phyloP scores from a whole-genome alignment of 1,140 invertebrate species.

The Drosophila busckii region DNA sequence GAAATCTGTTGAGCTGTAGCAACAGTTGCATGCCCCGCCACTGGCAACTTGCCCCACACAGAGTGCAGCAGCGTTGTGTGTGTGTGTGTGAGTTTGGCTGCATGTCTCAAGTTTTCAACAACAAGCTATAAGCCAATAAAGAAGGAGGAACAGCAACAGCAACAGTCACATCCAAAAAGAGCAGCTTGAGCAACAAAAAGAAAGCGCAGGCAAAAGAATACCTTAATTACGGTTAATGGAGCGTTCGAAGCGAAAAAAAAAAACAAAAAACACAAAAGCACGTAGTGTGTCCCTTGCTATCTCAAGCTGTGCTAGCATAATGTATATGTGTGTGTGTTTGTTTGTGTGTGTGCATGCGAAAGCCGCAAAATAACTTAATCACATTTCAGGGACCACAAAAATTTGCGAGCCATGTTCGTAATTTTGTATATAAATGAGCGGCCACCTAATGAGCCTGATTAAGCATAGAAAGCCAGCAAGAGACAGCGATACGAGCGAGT shows the following conservation, averaged over 20 bases:
- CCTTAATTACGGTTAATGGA: constrained; percentile 79
- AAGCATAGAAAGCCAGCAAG: constrained; percentile 43
- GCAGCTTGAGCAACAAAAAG: constrained; percentile 47
- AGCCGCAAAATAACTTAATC: constrained; percentile 74
- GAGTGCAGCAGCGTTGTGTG: constrained; percentile 7
- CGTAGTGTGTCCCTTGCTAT: constrained; percentile 18
- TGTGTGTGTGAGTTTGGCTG: constrained; percentile 15
- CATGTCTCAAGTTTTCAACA: constrained; percentile 69
- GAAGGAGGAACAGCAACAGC: constrained; percentile 41
- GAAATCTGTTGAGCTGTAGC: constrained; percentile 33
- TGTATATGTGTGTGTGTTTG: constrained; percentile 20
- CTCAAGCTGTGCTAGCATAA: background rate
- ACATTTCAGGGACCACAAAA: constrained; percentile 74
- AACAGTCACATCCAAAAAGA: constrained; percentile 15
- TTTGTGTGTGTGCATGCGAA: constrained; percentile 26
- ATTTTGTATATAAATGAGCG: constrained; percentile 76
- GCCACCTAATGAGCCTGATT: constrained; percentile 79
- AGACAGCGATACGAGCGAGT: background rate
- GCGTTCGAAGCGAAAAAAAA: constrained; percentile 61
- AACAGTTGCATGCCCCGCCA: constrained; percentile 20
- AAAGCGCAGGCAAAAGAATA: constrained; percentile 71
- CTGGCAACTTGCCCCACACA: constrained; percentile 39
- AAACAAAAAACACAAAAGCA: constrained; percentile 26
- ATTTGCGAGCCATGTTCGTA: constrained; percentile 73
- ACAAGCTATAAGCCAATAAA: constrained; percentile 73